Base-by-base conservation (phyloP, 2,113 vertebrate species). In the Aptenodytes forsteri region DNA sequence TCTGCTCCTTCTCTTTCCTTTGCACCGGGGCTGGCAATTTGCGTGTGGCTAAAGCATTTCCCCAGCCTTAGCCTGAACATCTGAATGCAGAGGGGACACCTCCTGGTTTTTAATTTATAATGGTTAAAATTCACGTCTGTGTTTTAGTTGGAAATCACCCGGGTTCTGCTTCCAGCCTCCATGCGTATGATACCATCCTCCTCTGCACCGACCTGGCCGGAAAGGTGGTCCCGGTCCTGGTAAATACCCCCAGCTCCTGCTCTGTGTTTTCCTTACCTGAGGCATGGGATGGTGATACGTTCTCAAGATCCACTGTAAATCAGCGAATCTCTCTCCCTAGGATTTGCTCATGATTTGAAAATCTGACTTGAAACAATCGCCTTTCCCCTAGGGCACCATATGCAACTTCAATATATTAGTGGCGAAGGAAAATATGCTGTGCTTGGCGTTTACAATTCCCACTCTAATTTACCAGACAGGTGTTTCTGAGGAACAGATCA, bases 301-400 rank as follows among this genome's bases (percentile, higher is more conserved):
- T 90, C 94, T 94, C 81, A 61, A 82, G 78, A 58, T 38, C 83
- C 77, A 13, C 91, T 69, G 93, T 91, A 97, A 97, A 97, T 97
- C 94, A 96, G 77, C 6, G 6, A 91, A 96, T 89, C 81, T 96
- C 95, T 87, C 94, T 96, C 94, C 70, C 87, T 94, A 91, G 93
- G 94, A 96, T 96, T 97, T 92, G 95, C 89, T 97, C 93, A 89
- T n/a, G 15, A 96, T 64, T 96, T 97, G 97, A 94, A 96, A 97
- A 97, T 96, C 95, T 95, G 94, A 95, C 95, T 97, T 96, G 91
- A 97, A 96, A 97, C 94, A 96, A 91, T 93, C 13, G 2, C 61
- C 89, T 97, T 96, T 91, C 70, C 97, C 94, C 94, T 40, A 93
- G 92, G 77, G 97, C 83, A 76, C 92, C 86, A 89, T 92, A 93